These are phyloP conservation scores for Melanocharis versteri DNA, from an alignment of 2,113 vertebrate genomes.

Conservation along the genomic window DNA sequence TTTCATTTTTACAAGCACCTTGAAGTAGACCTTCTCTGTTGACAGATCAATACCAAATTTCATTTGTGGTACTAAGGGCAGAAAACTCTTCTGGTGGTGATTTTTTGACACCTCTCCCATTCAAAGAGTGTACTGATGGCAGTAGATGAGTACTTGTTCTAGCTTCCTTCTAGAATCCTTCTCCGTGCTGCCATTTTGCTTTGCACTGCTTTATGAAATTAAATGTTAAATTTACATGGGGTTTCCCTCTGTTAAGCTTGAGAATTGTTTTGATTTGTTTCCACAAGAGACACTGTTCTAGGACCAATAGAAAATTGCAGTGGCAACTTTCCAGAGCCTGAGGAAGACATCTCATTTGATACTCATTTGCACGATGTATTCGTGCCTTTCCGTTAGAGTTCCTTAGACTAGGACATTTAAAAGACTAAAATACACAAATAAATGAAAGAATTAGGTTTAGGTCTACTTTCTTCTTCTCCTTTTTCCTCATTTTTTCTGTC, in stretches of 20 bases:
- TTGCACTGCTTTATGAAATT: background rate
- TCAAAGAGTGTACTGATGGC: background rate
- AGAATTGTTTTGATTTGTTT: background rate
- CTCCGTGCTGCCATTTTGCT: background rate
- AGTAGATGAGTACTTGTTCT: background rate
- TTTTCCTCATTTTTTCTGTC: background rate
- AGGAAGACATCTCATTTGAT: constrained; percentile 25
- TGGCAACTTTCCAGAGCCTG: constrained; percentile 38
- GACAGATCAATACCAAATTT: background rate
- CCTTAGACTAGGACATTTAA: constrained; percentile 21
- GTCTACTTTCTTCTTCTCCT: background rate
- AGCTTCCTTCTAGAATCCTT: background rate
- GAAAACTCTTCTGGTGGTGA: background rate
- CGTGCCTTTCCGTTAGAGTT: constrained; percentile 42
- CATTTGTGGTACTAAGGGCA: background rate
- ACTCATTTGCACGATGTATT: constrained; percentile 35
- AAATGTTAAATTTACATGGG: background rate
- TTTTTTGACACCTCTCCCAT: background rate
- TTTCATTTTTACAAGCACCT: background rate
- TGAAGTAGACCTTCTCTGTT: background rate
- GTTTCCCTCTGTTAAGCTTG: background rate
- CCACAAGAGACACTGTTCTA: background rate
- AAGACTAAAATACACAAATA: constrained; percentile 32
- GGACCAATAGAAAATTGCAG: background rate
- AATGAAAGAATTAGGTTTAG: constrained; percentile 11